Percentiles rank a stretch among this genome's conserved stretches.
Evolutionary conservation across 2,113 vertebrate species (phyloP).

Genomic region (Sturnira hondurensis): DNA sequence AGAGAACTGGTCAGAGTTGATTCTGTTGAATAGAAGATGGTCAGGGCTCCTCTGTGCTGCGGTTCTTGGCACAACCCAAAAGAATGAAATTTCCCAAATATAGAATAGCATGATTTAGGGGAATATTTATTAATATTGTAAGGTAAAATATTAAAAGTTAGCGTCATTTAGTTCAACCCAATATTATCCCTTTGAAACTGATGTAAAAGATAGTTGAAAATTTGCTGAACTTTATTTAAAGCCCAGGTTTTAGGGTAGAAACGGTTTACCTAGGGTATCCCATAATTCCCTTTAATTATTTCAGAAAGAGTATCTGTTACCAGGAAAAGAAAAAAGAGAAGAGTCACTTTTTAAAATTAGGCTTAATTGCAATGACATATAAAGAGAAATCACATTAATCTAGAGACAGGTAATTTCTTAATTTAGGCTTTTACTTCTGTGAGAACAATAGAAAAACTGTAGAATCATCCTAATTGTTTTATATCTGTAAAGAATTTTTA

Average conservation of each 20-base stretch:
- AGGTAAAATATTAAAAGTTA: background rate
- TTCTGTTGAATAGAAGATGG: background rate
- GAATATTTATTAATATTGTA: background rate
- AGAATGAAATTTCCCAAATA: background rate
- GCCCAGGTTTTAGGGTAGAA: background rate
- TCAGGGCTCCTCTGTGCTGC: background rate
- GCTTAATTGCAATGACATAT: background rate
- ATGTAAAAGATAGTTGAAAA: background rate
- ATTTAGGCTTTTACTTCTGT: background rate
- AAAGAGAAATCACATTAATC: background rate
- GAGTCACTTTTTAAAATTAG: background rate
- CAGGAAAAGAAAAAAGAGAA: background rate
- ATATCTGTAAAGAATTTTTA: background rate
- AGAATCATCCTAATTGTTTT: background rate
- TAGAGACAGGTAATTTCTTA: background rate
- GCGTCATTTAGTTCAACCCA: background rate
- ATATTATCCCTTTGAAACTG: background rate
- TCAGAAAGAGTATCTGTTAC: background rate
- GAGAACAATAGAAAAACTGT: background rate
- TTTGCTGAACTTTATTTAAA: conserved; percentile 34
- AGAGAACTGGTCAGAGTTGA: background rate
- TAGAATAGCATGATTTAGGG: background rate
- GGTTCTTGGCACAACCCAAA: background rate
- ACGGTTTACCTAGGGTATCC: background rate
- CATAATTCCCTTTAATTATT: conserved; percentile 3